phyloP scores from a whole-genome alignment of 2,797 vertebrate species.

The Catamblyrhynchus diadema region DNA sequence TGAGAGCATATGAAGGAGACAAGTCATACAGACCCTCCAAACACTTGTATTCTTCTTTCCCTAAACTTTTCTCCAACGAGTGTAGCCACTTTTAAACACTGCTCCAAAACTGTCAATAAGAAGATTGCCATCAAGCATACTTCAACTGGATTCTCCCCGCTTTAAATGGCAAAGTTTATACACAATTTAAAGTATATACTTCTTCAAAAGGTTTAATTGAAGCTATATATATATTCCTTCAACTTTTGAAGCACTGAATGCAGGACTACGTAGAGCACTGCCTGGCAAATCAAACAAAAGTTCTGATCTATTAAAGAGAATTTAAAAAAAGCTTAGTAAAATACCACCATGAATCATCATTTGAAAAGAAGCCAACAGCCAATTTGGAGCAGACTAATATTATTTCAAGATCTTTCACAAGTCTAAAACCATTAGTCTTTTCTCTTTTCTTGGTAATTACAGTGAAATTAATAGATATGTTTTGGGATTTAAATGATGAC shows the following conservation, averaged over 20 bases:
- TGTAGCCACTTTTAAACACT: neutral
- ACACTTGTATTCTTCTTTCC: neutral
- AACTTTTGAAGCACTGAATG: neutral
- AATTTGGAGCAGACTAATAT: constrained; percentile 52
- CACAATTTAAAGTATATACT: neutral
- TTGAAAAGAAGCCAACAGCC: constrained; percentile 64
- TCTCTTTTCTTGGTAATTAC: constrained; percentile 44
- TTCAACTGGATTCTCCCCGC: neutral
- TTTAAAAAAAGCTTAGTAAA: constrained; percentile 35
- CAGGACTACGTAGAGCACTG: neutral
- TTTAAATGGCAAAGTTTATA: neutral
- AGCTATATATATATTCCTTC: neutral
- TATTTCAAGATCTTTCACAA: constrained; percentile 57
- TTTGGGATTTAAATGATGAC: constrained; percentile 37
- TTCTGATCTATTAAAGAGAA: constrained; percentile 48
- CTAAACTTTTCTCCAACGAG: neutral
- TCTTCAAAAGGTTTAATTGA: neutral
- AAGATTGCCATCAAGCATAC: neutral
- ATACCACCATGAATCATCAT: constrained; percentile 60
- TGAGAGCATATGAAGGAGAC: neutral
- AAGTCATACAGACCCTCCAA: neutral
- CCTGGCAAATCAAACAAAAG: constrained; percentile 47
- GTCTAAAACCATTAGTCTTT: constrained; percentile 36
- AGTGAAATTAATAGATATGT: constrained; percentile 43
- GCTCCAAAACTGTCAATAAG: neutral